phyloP scores from a whole-genome alignment of 2,797 vertebrate species.

The Crenichthys baileyi region DNA sequence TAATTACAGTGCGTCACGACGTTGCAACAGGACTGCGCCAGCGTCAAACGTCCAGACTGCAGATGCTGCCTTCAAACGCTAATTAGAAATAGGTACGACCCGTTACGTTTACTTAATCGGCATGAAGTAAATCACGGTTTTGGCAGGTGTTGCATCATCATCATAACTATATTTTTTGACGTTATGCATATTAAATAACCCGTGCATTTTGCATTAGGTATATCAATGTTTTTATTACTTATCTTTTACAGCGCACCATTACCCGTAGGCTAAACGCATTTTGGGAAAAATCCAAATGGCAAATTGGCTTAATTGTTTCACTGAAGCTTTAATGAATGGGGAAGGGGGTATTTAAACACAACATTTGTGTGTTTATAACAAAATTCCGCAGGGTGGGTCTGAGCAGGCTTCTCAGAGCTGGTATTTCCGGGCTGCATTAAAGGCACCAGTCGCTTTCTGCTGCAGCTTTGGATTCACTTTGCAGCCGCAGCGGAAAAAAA shows the following conservation, averaged over 20 bases:
- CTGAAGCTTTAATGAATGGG: background rate
- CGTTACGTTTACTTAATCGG: background rate
- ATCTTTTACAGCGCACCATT: background rate
- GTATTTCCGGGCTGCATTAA: slow-evolving; percentile 36
- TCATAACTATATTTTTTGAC: background rate
- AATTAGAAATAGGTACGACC: background rate
- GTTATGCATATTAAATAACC: background rate
- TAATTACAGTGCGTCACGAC: slow-evolving; percentile 48
- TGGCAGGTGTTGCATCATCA: background rate
- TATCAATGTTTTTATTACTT: background rate
- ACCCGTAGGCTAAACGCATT: too few species aligned
- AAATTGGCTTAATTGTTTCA: background rate
- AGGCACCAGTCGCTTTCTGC: slow-evolving; percentile 46
- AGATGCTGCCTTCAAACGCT: slow-evolving; percentile 30
- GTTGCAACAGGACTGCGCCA: slow-evolving; percentile 31
- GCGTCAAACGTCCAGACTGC: slow-evolving; percentile 17
- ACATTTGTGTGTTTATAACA: background rate
- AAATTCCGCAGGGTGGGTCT: background rate
- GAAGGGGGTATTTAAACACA: background rate
- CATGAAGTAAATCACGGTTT: background rate
- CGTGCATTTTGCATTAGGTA: background rate
- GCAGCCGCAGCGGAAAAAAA: slow-evolving; percentile 30
- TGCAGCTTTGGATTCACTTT: slow-evolving; percentile 20
- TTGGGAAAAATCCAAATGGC: background rate
- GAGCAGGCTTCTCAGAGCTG: accelerated